Evolutionary conservation across 2,888 invertebrate genomes (phyloP), one percentile per base, ranked within the genome.

Genomic region (Dynastes grantii): DNA sequence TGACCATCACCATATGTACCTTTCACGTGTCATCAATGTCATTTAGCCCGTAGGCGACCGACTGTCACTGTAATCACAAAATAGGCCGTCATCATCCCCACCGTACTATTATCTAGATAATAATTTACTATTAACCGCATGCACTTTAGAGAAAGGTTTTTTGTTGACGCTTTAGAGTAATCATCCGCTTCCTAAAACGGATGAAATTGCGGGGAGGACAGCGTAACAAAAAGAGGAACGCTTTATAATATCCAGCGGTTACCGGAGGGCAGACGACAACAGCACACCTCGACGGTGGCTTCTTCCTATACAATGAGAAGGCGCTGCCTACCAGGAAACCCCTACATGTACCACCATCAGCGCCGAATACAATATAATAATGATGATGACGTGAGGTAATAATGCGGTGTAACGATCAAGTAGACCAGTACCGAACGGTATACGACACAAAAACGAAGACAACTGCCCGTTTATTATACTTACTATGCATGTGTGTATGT

Each of bases 401-500:
- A 75, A 75, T 75, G 73, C 73, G 73, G 61, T 45, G 61, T 75
- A 75, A 75, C 73, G 61, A 75, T 75, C 61, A 75, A 75, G 73
- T 75, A 61, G 73, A 58, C 22, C 6, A 58, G 27, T 9, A 58
- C 22, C 73, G 61, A 68, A 61, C 61, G 61, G 45, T 61, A 22
- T 13, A 55, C 63, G 63, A 63, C 63, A 63, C 29, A 32, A 63
- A 63, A 63, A 63, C 27, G 63, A 13, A 63, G 32, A 13, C 63
- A 63, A 63, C 32, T 32, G 63, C 63, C 22, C 63, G 63, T 65
- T 40, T 65, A 65, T 37, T 40, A 37, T 40, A 45, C 16, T 32
- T 45, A 45, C 11, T 45, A 58, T 40, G 16, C 16, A 22, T 51
- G 51, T 45, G 27, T 4, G 70, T 55, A n/a, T 71, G 58, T 16